Evolutionary conservation across 2,113 vertebrate genomes (phyloP).

Genomic region (Pygoscelis antarcticus): DNA sequence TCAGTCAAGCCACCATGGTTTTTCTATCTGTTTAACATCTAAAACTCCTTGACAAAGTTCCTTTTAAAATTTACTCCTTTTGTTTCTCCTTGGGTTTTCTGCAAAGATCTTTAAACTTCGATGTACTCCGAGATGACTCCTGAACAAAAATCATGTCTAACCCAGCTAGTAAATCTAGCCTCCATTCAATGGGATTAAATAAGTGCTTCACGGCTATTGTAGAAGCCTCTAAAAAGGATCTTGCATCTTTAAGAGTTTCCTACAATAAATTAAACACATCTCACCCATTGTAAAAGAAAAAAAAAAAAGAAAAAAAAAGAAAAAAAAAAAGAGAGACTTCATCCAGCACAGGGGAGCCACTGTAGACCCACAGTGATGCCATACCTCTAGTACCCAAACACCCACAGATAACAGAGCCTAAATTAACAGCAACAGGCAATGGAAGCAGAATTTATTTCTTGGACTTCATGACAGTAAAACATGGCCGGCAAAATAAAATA

Average conservation of each 20-base stretch:
- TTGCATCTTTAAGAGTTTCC: constrained; percentile 74
- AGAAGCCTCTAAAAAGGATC: constrained; percentile 67
- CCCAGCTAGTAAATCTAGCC: constrained; percentile 79
- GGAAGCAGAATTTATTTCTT: not conserved
- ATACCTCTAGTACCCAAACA: not conserved
- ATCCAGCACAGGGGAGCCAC: constrained; percentile 34
- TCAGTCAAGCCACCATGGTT: constrained; percentile 38
- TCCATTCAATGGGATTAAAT: constrained; percentile 78
- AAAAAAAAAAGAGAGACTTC: not conserved
- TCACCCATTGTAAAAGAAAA: constrained; percentile 24
- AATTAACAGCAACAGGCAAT: not conserved
- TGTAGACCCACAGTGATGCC: constrained; percentile 19
- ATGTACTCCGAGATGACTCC: constrained; percentile 78
- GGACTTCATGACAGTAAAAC: not conserved
- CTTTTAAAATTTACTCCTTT: constrained; percentile 77
- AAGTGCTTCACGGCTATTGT: constrained; percentile 80
- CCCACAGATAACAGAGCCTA: not conserved
- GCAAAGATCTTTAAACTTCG: constrained; percentile 75
- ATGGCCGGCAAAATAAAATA: not conserved
- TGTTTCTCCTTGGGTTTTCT: constrained; percentile 73
- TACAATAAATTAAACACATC: constrained; percentile 79
- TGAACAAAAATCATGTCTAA: constrained; percentile 80
- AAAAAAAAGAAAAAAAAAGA: not conserved
- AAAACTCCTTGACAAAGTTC: constrained; percentile 78
- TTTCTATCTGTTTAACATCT: constrained; percentile 73